A percentile compares a stretch with the other conserved stretches of the same genome.
phyloP scores from a whole-genome alignment of 37 sponge, comb jelly and placozoan species.

The Dysidea cf. avara region DNA sequence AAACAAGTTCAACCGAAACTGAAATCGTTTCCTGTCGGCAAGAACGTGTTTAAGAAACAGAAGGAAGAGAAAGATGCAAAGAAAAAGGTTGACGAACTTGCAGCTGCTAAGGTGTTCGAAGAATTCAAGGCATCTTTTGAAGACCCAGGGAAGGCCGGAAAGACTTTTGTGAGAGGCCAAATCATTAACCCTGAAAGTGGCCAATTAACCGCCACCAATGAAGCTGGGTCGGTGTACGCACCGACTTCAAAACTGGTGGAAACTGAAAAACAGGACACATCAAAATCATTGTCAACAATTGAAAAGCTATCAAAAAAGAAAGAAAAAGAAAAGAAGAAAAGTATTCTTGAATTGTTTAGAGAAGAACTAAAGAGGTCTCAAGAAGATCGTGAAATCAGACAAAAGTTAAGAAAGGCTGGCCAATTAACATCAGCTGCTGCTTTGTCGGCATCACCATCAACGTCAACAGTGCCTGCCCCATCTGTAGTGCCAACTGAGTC shows the following conservation, averaged over 20 bases:
- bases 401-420: no score
- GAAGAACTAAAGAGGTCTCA: conserved; percentile 87
- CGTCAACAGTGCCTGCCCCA: no score
- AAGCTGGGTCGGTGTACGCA: conserved; percentile 61
- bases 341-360: conserved; percentile 93
- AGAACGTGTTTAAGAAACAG: conserved; percentile 50
- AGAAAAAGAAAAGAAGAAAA: conserved; percentile 88
- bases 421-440: no score
- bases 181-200: conserved; percentile 78
- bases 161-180: conserved; percentile 91
- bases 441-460: no score
- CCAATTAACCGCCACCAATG: no score
- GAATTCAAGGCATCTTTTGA: conserved; percentile 93
- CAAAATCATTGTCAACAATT: no score
- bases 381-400: not conserved
- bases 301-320: conserved; percentile 51
- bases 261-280: not conserved
- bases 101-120: conserved; percentile 88
- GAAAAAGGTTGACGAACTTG: conserved; percentile 62
- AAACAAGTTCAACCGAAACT: conserved; percentile 67
- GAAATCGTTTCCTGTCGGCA: conserved; percentile 78
- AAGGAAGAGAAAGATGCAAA: conserved; percentile 65
- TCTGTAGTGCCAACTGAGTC: conserved; percentile 23
- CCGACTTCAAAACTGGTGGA: conserved; percentile 33
- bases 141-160: conserved; percentile 53